Conservation (phyloP, 1,140 invertebrate genomes). For the Achatina immaculata region DNA sequence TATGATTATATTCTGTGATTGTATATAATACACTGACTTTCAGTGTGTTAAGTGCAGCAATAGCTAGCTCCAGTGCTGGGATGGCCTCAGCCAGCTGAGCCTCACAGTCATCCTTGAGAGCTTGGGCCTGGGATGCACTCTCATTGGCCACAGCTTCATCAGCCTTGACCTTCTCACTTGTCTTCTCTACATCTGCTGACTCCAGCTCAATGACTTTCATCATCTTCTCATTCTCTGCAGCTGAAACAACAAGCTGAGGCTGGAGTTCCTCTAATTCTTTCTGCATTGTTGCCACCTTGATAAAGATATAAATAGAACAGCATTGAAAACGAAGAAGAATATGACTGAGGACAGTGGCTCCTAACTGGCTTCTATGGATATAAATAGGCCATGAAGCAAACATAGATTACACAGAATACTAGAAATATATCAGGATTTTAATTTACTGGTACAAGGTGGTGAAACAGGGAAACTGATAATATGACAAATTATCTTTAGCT, state of each 20-base stretch:
- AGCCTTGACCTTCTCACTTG: conserved; percentile 65
- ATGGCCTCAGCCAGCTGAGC: conserved; percentile 71
- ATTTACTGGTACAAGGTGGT: too few species aligned
- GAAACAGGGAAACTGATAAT: too few species aligned
- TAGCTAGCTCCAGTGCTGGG: conserved; percentile 70
- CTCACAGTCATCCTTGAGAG: conserved; percentile 79
- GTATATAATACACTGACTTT: conserved; percentile 54
- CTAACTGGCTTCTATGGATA: too few species aligned
- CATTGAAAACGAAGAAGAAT: too few species aligned
- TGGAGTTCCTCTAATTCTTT: conserved; percentile 70
- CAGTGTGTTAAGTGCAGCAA: conserved; percentile 70
- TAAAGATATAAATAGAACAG: too few species aligned
- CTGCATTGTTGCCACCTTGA: conserved; percentile 79
- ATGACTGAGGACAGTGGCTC: too few species aligned
- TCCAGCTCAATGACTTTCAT: conserved; percentile 79
- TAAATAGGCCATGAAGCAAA: too few species aligned
- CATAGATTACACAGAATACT: too few species aligned
- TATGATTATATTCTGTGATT: too few species aligned
- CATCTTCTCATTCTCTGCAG: conserved; percentile 78
- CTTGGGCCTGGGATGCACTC: conserved; percentile 76
- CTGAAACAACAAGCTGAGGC: conserved; percentile 68
- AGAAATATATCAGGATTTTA: too few species aligned
- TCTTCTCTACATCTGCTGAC: conserved; percentile 67
- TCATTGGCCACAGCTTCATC: conserved; percentile 72
- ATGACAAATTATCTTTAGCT: too few species aligned